phyloP scores from a whole-genome alignment of 2,797 vertebrate species.

The Lateolabrax maculatus region DNA sequence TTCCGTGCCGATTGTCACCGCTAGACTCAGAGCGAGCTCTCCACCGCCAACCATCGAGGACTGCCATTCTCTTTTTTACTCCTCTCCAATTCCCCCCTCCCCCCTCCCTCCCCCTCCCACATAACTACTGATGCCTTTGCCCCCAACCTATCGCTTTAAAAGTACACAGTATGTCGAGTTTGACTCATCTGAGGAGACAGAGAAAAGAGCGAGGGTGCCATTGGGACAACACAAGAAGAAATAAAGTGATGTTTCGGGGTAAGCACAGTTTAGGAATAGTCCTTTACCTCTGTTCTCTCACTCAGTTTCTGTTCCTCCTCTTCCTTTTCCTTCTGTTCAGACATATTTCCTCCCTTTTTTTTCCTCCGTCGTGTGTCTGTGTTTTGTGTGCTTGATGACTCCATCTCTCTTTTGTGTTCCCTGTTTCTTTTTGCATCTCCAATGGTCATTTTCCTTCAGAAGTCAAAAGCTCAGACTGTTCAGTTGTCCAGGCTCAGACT shows the following conservation, averaged over 20 bases:
- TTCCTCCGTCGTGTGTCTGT: conserved; percentile 74
- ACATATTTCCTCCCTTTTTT: conserved; percentile 60
- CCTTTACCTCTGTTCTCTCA: conserved; percentile 77
- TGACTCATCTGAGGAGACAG: conserved; percentile 83
- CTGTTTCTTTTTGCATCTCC: conserved; percentile 71
- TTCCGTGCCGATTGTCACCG: conserved; percentile 20
- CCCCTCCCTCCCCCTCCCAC: conserved; percentile 33
- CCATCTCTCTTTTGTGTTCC: conserved; percentile 73
- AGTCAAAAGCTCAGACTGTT: conserved; percentile 54
- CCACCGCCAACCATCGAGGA: conserved; percentile 69
- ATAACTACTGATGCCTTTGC: conserved; percentile 68
- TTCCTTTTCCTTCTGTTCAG: conserved; percentile 65
- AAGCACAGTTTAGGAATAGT: conserved; percentile 88
- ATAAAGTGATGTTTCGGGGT: conserved; percentile 87
- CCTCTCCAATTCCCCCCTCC: conserved; percentile 55
- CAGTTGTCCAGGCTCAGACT: conserved; percentile 60
- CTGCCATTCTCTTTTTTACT: conserved; percentile 67
- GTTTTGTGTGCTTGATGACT: conserved; percentile 78
- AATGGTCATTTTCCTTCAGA: conserved; percentile 64
- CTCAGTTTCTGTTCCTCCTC: conserved; percentile 76
- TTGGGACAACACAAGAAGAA: conserved; percentile 83
- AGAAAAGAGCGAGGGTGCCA: conserved; percentile 81
- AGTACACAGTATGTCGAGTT: conserved; percentile 83
- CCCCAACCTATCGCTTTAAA: conserved; percentile 81
- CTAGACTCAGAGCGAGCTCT: conserved; percentile 50